phyloP scores from a whole-genome alignment of 2,888 invertebrate genomes.

The Cancer borealis region DNA sequence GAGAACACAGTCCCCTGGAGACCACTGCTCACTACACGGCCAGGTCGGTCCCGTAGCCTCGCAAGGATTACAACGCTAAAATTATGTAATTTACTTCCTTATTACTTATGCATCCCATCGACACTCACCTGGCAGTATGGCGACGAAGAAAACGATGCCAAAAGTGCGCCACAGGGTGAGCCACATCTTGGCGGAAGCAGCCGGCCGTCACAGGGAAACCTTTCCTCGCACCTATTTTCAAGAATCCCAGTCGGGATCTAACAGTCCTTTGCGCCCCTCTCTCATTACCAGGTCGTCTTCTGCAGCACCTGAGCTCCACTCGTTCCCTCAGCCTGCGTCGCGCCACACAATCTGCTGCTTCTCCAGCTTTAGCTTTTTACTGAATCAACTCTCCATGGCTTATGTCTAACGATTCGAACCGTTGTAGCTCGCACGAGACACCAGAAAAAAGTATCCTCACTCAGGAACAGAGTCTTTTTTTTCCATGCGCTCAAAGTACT shows the following conservation, averaged over 20 bases:
- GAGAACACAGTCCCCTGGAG: not conserved
- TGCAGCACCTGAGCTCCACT: conserved; percentile 2
- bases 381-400: not conserved
- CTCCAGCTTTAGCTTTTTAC: not conserved
- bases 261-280: conserved; percentile 39
- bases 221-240: conserved; percentile 50
- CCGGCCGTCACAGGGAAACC: conserved; percentile 39
- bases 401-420: not conserved
- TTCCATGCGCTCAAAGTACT: not conserved
- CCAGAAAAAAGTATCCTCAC: not conserved
- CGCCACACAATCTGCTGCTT: not conserved
- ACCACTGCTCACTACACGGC: not conserved
- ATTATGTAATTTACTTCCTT: not conserved
- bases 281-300: conserved; percentile 55
- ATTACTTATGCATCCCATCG: not conserved
- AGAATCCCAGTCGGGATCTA: conserved; percentile 35
- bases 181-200: conserved; percentile 61
- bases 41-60: not conserved
- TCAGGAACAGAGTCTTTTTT: not conserved
- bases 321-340: conserved; percentile 4
- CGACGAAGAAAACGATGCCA: conserved; percentile 70
- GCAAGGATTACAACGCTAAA: too few species aligned
- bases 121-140: conserved; percentile 61
- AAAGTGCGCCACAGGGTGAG: conserved; percentile 67
- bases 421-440: not conserved